Base-by-base conservation (phyloP, 2,113 vertebrate species). In the Myotis lucifugus region DNA sequence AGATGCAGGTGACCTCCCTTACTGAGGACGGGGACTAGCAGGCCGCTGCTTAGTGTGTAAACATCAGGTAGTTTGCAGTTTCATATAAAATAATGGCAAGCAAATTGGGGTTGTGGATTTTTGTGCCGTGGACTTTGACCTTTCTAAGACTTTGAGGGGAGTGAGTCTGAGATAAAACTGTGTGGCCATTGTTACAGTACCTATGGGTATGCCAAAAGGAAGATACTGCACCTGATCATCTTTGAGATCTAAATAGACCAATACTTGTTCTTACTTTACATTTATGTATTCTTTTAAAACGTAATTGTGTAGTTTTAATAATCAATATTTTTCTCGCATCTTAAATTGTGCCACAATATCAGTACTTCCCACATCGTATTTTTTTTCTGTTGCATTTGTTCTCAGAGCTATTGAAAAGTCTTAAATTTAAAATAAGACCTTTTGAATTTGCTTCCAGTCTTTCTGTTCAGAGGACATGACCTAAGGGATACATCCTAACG, bases 381-480 rank as follows among this genome's bases (percentile, higher is more conserved):
- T 56, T 90, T 37, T 56, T 13, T 14, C 61, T 64, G 61, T 32
- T 25, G 32, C 6, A n/a, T 91, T 32, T 70, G 19, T 87, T 84
- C 27, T 86, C 9, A 74, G 67, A 97, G 82, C 25, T 85, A 90
- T 14, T 69, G 7, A 88, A 85, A 96, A 64, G 6, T 66, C 17
- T 96, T 90, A 87, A 18, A 54, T 85, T 88, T 91, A 72, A 86
- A 91, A 37, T 46, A 67, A 59, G 14, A 54, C 59, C 10, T 54
- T 95, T 96, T 87, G 21, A 52, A 78, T 74, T 95, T 93, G n/a
- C 23, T 61, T 90, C 72, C 74, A 93, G 50, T 29, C n/a, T 87
- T 77, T 90, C 50, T 29, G 25, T 72, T 86, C 37, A 66, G 64
- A 54, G 52, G n/a, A 48, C 52, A 64, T 25, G 50, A 67, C 32